These are phyloP conservation scores for Psilopogon haemacephalus DNA, from an alignment of 2,113 vertebrate species.

Conservation along the genomic window DNA sequence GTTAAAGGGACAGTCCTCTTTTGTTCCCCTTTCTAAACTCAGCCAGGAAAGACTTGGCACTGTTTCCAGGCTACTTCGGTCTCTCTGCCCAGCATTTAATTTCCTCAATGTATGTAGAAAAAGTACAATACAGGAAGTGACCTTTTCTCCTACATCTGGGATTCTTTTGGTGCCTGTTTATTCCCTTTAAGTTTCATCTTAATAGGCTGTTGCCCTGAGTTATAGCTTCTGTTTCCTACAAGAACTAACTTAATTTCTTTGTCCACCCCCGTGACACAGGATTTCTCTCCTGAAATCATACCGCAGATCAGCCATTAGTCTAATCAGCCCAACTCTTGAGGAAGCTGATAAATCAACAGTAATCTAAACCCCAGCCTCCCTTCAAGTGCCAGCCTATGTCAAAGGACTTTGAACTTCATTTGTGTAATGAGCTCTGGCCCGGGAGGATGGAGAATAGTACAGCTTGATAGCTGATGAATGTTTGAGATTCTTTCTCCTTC, in stretches of 20 bases:
- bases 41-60: background rate
- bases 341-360: conserved; percentile 24
- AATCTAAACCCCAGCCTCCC: background rate
- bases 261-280: background rate
- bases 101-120: background rate
- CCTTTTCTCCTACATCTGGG: background rate
- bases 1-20: background rate
- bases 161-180: background rate
- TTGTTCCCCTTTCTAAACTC: background rate
- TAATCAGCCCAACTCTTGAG: background rate
- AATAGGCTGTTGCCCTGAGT: background rate
- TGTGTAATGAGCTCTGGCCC: background rate
- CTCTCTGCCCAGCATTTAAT: background rate
- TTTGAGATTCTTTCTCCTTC: background rate
- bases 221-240: background rate
- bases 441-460: background rate
- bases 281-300: background rate
- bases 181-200: background rate
- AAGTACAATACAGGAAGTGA: background rate
- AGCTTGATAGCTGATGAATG: background rate
- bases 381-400: conserved; percentile 2
- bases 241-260: background rate
- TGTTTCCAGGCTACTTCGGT: background rate
- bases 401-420: background rate
- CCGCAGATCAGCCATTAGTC: background rate